These are phyloP conservation scores for Rhopalosiphum maidis DNA, from an alignment of 1,140 invertebrate genomes.

Conservation along the genomic window DNA sequence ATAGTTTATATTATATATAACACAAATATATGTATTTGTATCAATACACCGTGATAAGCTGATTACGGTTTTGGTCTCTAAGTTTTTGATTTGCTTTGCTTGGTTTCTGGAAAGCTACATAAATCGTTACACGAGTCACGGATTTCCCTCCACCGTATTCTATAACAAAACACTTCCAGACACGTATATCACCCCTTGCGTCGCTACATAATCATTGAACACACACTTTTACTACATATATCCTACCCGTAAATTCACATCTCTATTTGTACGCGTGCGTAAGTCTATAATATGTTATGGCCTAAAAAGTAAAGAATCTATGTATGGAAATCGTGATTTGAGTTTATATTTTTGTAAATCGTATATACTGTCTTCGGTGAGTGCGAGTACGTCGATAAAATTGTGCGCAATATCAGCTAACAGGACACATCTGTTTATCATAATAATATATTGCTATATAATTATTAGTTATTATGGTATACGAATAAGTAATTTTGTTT, in stretches of 20 bases:
- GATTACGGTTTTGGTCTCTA: neutral
- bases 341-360: neutral
- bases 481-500: no score
- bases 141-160: neutral
- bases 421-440: no score
- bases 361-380: no score
- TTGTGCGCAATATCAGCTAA: no score
- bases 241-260: no score
- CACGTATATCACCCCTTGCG: neutral
- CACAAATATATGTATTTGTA: neutral
- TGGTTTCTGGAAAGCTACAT: neutral
- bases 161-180: neutral
- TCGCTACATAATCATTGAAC: neutral
- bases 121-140: constrained; percentile 1
- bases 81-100: neutral
- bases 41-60: neutral
- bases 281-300: neutral
- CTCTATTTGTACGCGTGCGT: no score
- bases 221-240: neutral
- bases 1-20: neutral
- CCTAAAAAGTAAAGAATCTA: neutral
- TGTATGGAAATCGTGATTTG: neutral
- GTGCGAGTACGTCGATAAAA: neutral
- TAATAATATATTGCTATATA: neutral
- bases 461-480: neutral